A percentile compares a stretch with the other conserved stretches of the same genome.
Evolutionary conservation across 2,113 vertebrate species (phyloP).

Genomic region (Cryptoleucopteryx plumbea): DNA sequence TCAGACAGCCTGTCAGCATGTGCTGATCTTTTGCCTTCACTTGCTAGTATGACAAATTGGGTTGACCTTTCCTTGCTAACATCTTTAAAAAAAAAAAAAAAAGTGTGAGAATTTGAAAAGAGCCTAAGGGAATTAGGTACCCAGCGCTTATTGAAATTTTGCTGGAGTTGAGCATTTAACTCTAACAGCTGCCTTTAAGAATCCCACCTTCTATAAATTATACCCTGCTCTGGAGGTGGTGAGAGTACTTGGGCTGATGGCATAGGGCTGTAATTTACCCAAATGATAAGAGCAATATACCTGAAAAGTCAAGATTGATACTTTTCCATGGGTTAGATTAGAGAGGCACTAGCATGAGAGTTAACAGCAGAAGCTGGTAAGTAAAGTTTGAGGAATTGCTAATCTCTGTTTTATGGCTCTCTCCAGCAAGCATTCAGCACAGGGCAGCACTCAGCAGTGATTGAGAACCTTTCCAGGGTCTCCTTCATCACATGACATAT

Average conservation of each 20-base stretch:
- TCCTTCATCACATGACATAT: neutral
- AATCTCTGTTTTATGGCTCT: neutral
- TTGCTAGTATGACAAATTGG: constrained; percentile 65
- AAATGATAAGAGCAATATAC: neutral
- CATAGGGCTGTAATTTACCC: neutral
- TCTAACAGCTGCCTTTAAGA: neutral
- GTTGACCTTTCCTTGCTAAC: constrained; percentile 56
- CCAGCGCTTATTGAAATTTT: neutral
- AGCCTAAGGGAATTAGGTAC: neutral
- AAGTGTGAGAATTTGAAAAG: neutral
- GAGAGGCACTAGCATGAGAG: neutral
- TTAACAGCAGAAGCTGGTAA: neutral
- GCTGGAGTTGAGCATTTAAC: neutral
- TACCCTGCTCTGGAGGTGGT: neutral
- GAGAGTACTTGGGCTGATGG: neutral
- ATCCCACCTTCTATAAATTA: neutral
- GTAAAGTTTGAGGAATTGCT: neutral
- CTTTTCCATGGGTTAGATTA: neutral
- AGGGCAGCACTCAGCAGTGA: neutral
- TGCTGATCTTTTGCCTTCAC: constrained; percentile 60
- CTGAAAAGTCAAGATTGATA: neutral
- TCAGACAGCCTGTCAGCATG: constrained; percentile 54
- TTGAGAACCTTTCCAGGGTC: constrained; percentile 11
- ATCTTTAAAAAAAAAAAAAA: neutral
- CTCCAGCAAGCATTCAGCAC: neutral